These are phyloP conservation scores for Syritta pipiens DNA, from an alignment of 2,888 invertebrate genomes.

Conservation along the genomic window DNA sequence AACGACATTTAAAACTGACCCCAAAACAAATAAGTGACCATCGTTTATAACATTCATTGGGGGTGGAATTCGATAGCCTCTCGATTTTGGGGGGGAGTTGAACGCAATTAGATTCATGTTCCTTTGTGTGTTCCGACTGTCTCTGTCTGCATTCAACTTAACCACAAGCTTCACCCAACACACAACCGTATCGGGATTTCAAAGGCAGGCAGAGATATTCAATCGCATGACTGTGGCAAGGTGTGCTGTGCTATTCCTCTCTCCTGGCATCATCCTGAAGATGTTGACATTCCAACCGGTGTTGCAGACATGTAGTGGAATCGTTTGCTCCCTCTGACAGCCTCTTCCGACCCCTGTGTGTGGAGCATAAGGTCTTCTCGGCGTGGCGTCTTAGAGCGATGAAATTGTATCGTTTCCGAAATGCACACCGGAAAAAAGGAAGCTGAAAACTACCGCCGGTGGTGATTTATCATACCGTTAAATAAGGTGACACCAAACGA, in stretches of 20 bases:
- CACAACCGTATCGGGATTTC: background rate
- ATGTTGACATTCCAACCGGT: constrained; percentile 20
- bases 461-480: constrained; percentile 45
- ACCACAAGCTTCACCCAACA: background rate
- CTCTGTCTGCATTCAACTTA: background rate
- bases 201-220: constrained; percentile 2
- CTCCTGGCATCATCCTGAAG: background rate
- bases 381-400: no score
- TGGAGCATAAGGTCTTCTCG: no score
- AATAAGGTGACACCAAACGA: constrained; percentile 44
- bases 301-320: constrained; percentile 20
- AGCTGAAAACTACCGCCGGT: constrained; percentile 18
- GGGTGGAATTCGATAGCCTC: background rate
- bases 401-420: background rate
- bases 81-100: background rate
- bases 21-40: constrained; percentile 1
- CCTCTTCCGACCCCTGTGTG: no score
- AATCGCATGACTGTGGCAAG: background rate
- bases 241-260: background rate
- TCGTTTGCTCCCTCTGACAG: no score
- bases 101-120: constrained; percentile 16
- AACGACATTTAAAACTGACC: background rate
- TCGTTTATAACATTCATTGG: constrained; percentile 7
- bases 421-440: constrained; percentile 21
- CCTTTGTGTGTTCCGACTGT: constrained; percentile 9